Percentiles rank a stretch among this genome's conserved stretches.
phyloP scores from a whole-genome alignment of 1,140 invertebrate genomes.

The Bombus cullumanus region DNA sequence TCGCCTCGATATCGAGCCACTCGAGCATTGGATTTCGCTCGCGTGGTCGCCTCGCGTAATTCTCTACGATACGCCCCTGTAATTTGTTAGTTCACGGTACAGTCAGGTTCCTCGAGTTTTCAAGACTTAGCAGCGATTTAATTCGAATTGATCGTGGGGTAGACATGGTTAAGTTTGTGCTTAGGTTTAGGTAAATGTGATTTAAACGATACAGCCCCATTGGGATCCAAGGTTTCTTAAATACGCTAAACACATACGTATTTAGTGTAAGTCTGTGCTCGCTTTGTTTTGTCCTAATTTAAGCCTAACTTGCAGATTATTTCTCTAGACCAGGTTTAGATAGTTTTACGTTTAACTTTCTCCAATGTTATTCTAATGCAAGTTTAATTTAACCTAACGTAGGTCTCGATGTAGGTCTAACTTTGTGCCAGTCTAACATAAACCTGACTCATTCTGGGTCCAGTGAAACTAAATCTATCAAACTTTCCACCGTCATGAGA shows the following conservation, averaged over 20 bases:
- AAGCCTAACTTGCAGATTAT: background rate
- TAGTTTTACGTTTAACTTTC: background rate
- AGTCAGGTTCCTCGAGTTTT: background rate
- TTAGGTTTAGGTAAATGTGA: no score
- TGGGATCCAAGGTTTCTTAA: no score
- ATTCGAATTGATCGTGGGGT: no score
- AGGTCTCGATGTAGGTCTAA: background rate
- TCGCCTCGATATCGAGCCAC: constrained; percentile 34
- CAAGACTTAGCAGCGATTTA: background rate
- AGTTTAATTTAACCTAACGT: background rate
- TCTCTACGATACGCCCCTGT: constrained; percentile 10
- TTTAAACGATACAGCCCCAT: no score
- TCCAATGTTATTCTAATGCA: background rate
- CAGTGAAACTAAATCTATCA: background rate
- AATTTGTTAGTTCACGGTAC: constrained; percentile 23
- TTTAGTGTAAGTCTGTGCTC: background rate
- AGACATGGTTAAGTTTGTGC: no score
- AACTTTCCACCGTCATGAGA: background rate
- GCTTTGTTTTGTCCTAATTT: background rate
- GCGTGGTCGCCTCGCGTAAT: constrained; percentile 15
- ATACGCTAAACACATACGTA: no score
- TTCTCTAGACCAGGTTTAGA: background rate
- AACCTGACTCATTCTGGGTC: no score
- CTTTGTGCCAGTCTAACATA: background rate
- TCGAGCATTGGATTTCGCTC: background rate